A percentile compares a stretch with the other conserved stretches of the same genome.
Evolutionary conservation across 2,113 vertebrate genomes (phyloP).

Genomic region (Turnix velox): DNA sequence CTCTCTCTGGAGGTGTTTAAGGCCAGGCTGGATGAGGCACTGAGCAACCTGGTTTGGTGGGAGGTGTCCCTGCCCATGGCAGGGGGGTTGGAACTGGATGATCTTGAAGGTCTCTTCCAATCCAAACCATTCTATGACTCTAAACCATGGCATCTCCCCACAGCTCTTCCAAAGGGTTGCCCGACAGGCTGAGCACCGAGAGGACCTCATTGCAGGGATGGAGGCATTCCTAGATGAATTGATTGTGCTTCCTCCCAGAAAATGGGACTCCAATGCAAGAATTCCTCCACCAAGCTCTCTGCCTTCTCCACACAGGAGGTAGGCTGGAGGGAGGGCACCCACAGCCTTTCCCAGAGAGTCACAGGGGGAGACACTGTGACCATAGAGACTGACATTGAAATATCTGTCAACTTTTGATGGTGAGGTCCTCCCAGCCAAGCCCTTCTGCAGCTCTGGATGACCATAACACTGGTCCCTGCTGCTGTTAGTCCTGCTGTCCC

Average conservation of each 20-base stretch:
- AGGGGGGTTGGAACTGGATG: too few species aligned
- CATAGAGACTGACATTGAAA: background rate
- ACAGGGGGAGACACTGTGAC: background rate
- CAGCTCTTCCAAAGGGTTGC: conserved; percentile 74
- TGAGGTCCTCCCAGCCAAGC: background rate
- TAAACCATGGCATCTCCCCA: background rate
- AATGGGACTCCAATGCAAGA: conserved; percentile 71
- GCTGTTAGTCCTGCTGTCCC: background rate
- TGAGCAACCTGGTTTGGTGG: too few species aligned
- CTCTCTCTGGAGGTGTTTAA: too few species aligned
- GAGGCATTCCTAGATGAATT: conserved; percentile 73
- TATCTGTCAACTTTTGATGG: background rate
- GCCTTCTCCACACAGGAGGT: conserved; percentile 68
- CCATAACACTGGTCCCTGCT: background rate
- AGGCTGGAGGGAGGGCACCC: background rate
- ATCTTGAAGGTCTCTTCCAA: too few species aligned
- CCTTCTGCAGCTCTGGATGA: background rate
- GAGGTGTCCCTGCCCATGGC: too few species aligned
- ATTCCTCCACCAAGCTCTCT: conserved; percentile 67
- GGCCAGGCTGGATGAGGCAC: too few species aligned
- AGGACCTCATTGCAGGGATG: conserved; percentile 69
- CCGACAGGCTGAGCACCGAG: conserved; percentile 49
- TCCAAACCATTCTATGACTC: too few species aligned
- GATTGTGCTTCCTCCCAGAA: conserved; percentile 75
- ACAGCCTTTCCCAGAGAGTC: background rate